These are phyloP conservation scores for Saccostrea glomerata DNA, from an alignment of 1,140 invertebrate genomes.

Conservation along the genomic window DNA sequence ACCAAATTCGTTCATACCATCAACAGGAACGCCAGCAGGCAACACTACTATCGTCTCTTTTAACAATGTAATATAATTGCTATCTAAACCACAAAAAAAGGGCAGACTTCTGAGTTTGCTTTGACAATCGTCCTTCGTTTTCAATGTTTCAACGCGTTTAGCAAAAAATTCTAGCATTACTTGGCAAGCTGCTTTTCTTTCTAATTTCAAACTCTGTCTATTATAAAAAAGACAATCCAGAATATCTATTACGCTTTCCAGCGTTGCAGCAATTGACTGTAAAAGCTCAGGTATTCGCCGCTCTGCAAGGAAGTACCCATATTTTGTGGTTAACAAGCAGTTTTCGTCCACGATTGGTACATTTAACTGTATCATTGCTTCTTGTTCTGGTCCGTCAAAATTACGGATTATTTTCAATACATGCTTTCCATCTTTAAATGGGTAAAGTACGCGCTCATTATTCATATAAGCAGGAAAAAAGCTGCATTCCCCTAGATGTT, in stretches of 20 bases:
- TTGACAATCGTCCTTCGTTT: not conserved
- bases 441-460: not conserved
- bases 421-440: not conserved
- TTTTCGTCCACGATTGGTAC: not conserved
- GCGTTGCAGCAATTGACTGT: not conserved
- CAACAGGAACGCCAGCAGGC: slow-evolving; percentile 29
- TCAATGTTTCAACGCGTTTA: not conserved
- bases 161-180: not conserved
- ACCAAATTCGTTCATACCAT: slow-evolving; percentile 51
- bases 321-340: not conserved
- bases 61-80: not conserved
- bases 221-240: not conserved
- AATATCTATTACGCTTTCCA: not conserved
- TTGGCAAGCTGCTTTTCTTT: not conserved
- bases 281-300: not conserved
- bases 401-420: not conserved
- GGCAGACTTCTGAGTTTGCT: not conserved
- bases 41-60: not conserved
- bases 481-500: not conserved
- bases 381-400: not conserved
- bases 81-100: not conserved
- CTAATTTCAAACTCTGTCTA: not conserved
- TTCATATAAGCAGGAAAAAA: not conserved
- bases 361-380: not conserved
- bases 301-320: too few relatives aligned